phyloP scores from a whole-genome alignment of 1,140 invertebrate genomes.

The Temnothorax nylanderi region DNA sequence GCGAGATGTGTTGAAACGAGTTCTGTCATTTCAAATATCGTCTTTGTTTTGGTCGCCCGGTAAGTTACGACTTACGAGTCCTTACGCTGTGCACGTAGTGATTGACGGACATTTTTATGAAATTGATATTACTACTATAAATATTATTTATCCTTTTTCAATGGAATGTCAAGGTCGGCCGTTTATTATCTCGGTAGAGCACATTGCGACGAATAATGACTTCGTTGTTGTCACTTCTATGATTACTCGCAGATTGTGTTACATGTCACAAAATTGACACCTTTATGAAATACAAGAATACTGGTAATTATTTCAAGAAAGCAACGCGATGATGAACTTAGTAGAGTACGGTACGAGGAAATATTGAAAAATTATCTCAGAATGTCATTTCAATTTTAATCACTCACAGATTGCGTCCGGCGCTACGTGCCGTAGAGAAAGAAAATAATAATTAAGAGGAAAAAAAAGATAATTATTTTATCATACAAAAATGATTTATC shows the following conservation, averaged over 20 bases:
- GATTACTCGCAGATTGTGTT: neutral
- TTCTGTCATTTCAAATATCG: neutral
- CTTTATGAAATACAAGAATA: neutral
- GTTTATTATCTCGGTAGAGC: neutral
- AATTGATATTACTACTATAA: neutral
- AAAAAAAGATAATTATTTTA: neutral
- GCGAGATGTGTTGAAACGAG: slow-evolving; percentile 6
- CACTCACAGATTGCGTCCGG: neutral
- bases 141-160: neutral
- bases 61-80: too few species aligned
- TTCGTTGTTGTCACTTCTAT: slow-evolving; percentile 1
- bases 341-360: neutral
- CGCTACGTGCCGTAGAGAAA: neutral
- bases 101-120: neutral
- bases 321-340: neutral
- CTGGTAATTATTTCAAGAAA: neutral
- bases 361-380: slow-evolving; percentile 5
- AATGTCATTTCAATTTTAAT: slow-evolving; percentile 35
- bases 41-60: neutral
- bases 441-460: neutral
- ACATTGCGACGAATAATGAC: neutral
- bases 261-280: neutral
- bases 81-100: neutral
- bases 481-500: neutral
- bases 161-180: neutral